Evolutionary conservation across 1,140 invertebrate genomes (phyloP).

Genomic region (Drosophila rhopaloa): DNA sequence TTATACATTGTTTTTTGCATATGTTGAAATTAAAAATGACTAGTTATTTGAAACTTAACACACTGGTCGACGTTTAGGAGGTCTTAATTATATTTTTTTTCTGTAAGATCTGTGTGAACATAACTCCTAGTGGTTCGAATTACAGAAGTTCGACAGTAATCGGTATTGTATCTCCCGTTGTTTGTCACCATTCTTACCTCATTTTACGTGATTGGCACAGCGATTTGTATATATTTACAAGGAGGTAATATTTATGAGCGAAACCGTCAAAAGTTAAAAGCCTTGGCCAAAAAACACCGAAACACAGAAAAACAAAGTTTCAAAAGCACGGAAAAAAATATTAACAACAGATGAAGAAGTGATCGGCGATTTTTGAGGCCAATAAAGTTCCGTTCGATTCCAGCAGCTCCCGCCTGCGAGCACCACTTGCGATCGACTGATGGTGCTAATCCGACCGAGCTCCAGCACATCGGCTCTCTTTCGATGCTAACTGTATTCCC

Average conservation of each 20-base stretch:
- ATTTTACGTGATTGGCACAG: slow-evolving; percentile 13
- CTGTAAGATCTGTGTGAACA: no score
- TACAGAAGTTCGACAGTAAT: neutral
- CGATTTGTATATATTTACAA: slow-evolving; percentile 11
- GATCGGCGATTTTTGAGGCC: neutral
- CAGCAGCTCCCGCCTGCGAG: slow-evolving; percentile 20
- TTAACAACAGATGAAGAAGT: slow-evolving; percentile 4
- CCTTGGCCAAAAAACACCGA: slow-evolving; percentile 27
- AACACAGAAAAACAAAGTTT: slow-evolving; percentile 5
- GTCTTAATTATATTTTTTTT: no score
- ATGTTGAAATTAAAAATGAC: no score
- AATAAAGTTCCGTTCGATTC: slow-evolving; percentile 6
- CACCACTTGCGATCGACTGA: slow-evolving; percentile 29
- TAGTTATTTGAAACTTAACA: no score
- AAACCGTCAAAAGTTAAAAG: slow-evolving; percentile 4
- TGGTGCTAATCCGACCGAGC: slow-evolving; percentile 1
- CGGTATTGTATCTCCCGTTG: slow-evolving; percentile 1
- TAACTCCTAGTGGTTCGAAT: neutral
- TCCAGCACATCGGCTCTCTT: slow-evolving; percentile 2
- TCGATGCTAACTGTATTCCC: slow-evolving; percentile 18
- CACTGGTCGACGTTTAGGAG: no score
- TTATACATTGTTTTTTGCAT: no score
- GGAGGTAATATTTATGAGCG: neutral
- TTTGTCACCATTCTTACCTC: slow-evolving; percentile 27
- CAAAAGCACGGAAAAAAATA: slow-evolving; percentile 18